Evolutionary conservation across 2,888 invertebrate genomes (phyloP), one percentile per base, ranked within the genome.

Genomic region (Diaprepes abbreviatus): DNA sequence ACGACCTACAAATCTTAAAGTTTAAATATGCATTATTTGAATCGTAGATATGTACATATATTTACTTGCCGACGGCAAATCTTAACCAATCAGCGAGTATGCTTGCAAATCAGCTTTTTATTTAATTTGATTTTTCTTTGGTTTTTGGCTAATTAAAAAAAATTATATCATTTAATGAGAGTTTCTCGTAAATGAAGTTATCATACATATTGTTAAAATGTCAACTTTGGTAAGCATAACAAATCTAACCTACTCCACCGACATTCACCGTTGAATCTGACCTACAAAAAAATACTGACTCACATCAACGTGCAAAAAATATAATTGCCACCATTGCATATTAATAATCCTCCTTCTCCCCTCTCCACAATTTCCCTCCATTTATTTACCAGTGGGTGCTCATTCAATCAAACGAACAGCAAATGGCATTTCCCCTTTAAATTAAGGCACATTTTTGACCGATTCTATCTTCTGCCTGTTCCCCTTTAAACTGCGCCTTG

Each of bases 401-500:
- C 64, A 64, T 58, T 69, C 63, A 64, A 69, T 69, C 58, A 69
- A 64, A 17, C 50, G 31, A 38, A 45, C 48, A 40, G 33, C 62
- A 28, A 33, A 63, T 31, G 33, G 36, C 48, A 64, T n/a, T 31
- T 65, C 70, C 65, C 36, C 65, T 70, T 70, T 70, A 70, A 70
- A 17, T n/a, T 43, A n/a, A 59, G 70, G 72, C 74, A 60, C 52
- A 71, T 73, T 75, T 75, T 71, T 60, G 54, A 31, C 48, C 63
- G 55, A 55, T 40, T 64, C 65, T 45, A 40, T 28, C 57, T 69
- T 73, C 63, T 50, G 70, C 65, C 28, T 66, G 74, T 75, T 77
- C 77, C 72, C 73, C 77, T 78, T 78, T 79, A 78, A 75, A 48
- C 73, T 75, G 72, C 76, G 76, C 74, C 74, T 72, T 62, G 43